Conservation (phyloP, 30 jellyfish, hydroid and myxozoan genomes). For the Aurelia coerulea region DNA sequence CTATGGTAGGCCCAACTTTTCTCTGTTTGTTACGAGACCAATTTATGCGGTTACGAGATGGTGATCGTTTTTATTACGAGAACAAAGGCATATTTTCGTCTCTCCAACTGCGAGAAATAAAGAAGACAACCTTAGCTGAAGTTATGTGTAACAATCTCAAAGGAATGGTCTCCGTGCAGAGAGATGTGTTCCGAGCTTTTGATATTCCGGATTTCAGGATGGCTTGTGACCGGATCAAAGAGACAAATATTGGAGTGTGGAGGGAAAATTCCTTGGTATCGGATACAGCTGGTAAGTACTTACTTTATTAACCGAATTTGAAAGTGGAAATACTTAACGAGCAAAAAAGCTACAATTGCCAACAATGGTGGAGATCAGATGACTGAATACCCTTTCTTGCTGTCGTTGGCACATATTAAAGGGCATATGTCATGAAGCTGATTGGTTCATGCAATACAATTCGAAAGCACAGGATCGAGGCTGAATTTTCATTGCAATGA, state of each 20-base stretch:
- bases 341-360: too few relatives aligned
- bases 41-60: slow-evolving; percentile 71
- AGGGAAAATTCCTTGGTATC: slow-evolving; percentile 70
- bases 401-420: too few relatives aligned
- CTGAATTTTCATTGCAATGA: too few relatives aligned
- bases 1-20: slow-evolving; percentile 78
- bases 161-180: slow-evolving; percentile 82
- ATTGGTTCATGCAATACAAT: too few relatives aligned
- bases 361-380: too few relatives aligned
- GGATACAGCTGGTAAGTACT: slow-evolving; percentile 58
- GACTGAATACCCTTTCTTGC: too few relatives aligned
- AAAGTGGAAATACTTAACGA: too few relatives aligned
- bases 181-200: slow-evolving; percentile 69
- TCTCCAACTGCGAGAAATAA: slow-evolving; percentile 56
- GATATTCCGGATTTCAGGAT: slow-evolving; percentile 43
- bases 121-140: slow-evolving; percentile 66
- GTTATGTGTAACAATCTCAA: slow-evolving; percentile 78
- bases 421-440: too few relatives aligned
- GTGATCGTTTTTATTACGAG: slow-evolving; percentile 81
- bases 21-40: slow-evolving; percentile 75
- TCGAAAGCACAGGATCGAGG: too few relatives aligned
- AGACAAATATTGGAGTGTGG: slow-evolving; percentile 67
- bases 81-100: slow-evolving; percentile 70
- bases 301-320: too few relatives aligned
- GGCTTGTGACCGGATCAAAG: slow-evolving; percentile 64